phyloP scores from a whole-genome alignment of 2,113 vertebrate genomes.

The Coturnix japonica region DNA sequence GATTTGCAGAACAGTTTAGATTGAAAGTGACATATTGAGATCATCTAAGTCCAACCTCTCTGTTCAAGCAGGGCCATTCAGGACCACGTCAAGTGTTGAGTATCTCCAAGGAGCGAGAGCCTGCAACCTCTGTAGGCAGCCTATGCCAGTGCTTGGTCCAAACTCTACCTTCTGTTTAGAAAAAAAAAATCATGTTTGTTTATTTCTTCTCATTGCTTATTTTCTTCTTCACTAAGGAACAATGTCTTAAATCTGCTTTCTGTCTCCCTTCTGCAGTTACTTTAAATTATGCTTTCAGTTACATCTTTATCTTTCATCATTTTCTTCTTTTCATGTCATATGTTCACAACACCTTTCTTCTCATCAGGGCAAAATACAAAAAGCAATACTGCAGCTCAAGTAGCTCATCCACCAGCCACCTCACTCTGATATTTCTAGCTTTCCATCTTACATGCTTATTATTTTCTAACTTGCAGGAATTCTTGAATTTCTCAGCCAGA shows the following conservation, averaged over 20 bases:
- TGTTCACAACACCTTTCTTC: background rate
- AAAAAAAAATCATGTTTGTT: background rate
- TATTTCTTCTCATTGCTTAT: background rate
- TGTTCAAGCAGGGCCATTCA: background rate
- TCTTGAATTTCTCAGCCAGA: conserved; percentile 65
- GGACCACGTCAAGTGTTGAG: background rate
- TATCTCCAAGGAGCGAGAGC: background rate
- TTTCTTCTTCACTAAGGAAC: background rate
- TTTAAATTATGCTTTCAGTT: background rate
- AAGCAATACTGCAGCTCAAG: background rate
- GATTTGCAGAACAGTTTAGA: background rate
- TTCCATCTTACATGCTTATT: conserved; percentile 40
- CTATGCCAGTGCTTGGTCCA: background rate
- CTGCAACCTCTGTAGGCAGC: background rate
- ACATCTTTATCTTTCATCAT: background rate
- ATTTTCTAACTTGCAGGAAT: conserved; percentile 48
- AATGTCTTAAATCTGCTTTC: background rate
- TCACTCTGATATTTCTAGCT: conserved; percentile 13
- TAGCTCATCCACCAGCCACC: conserved; percentile 5
- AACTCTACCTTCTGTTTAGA: background rate
- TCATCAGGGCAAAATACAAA: background rate
- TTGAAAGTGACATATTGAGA: background rate
- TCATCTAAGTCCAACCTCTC: background rate
- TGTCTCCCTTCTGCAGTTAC: background rate
- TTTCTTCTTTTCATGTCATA: background rate